Evolutionary conservation across 1,140 invertebrate species (phyloP).

Genomic region (Lucilia cuprina): DNA sequence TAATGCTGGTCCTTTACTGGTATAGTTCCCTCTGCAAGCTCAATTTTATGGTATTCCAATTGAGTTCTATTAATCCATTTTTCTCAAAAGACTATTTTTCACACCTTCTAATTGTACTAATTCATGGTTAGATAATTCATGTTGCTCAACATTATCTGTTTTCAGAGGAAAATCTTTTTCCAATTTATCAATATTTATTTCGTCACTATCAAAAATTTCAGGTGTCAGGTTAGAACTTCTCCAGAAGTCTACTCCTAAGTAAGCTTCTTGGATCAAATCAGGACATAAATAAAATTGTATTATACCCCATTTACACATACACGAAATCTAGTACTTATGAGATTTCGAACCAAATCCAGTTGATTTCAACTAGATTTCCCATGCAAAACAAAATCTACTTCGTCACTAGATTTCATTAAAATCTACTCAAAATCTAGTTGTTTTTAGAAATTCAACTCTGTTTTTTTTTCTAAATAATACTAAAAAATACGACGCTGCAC

Average conservation of each 20-base stretch:
- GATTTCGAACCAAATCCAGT: no score
- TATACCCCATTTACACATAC: no score
- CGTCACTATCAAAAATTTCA: neutral
- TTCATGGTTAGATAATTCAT: neutral
- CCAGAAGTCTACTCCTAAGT: constrained; percentile 3
- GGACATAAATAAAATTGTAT: neutral
- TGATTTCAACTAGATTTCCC: no score
- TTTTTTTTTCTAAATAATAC: no score
- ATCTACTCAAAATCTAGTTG: no score
- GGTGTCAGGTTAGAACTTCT: neutral
- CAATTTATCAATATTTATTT: no score
- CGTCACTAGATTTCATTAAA: no score
- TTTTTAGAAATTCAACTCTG: no score
- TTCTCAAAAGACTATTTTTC: neutral
- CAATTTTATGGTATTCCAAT: constrained; percentile 21
- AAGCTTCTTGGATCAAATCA: neutral
- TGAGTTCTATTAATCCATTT: constrained; percentile 22
- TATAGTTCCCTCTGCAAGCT: neutral
- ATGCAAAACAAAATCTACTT: no score
- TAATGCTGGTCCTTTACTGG: neutral
- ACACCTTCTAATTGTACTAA: neutral
- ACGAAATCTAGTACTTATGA: no score
- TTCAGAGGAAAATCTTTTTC: neutral
- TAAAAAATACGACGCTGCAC: no score
- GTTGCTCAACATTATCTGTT: neutral